These are phyloP conservation scores for Diplodus sargus DNA, from an alignment of 2,797 vertebrate species.

Conservation along the genomic window DNA sequence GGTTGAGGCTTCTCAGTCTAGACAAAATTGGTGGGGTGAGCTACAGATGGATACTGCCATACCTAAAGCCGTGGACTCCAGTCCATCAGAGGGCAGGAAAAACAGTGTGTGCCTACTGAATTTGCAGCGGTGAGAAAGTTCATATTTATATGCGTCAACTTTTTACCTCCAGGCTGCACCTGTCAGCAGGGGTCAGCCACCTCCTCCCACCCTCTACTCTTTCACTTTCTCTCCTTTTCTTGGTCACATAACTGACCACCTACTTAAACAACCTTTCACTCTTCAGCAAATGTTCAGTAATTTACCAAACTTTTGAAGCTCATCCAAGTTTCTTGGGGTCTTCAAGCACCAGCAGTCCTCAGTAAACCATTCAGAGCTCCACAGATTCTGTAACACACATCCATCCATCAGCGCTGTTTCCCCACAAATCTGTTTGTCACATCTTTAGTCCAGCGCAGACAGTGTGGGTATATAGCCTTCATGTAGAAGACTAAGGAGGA, in stretches of 20 bases:
- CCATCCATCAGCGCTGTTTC: background rate
- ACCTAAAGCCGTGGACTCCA: background rate
- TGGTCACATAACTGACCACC: background rate
- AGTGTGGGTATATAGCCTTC: background rate
- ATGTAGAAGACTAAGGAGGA: no score
- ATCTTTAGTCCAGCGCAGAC: background rate
- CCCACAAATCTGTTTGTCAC: background rate
- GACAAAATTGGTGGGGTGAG: background rate
- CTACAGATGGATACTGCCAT: no score
- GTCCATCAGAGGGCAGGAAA: background rate
- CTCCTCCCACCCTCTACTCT: background rate
- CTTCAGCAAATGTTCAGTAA: background rate
- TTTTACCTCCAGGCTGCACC: background rate
- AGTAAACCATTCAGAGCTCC: background rate
- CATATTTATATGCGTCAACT: no score
- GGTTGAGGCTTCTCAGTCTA: background rate
- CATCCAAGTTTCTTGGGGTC: background rate
- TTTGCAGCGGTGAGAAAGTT: no score
- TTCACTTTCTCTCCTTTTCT: background rate
- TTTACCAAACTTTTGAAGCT: background rate
- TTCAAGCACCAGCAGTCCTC: background rate
- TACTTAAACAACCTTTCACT: background rate
- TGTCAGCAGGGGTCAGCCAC: background rate
- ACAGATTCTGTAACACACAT: background rate
- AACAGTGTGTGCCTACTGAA: no score